A percentile compares a stretch with the other conserved stretches of the same genome.
phyloP scores from a whole-genome alignment of 2,888 invertebrate genomes.

The Cantharis rustica region DNA sequence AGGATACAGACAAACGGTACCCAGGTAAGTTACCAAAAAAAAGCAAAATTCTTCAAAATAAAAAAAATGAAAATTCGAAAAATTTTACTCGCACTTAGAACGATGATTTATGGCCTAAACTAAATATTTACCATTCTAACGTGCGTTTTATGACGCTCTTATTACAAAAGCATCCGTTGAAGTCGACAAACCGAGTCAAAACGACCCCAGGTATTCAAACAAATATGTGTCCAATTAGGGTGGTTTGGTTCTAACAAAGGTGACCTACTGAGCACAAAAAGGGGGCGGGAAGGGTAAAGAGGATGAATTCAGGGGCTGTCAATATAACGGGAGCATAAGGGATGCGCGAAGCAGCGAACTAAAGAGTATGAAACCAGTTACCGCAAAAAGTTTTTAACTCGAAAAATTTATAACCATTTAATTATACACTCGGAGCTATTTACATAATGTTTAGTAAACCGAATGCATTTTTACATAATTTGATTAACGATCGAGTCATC shows the following conservation, averaged over 20 bases:
- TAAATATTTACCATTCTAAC: slow-evolving; percentile 30
- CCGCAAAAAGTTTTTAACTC: slow-evolving; percentile 24
- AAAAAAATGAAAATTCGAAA: not conserved
- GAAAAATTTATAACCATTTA: not conserved
- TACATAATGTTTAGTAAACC: not conserved
- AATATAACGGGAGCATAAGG: slow-evolving; percentile 41
- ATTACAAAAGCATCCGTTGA: slow-evolving; percentile 35
- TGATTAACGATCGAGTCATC: not conserved
- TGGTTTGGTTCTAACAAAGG: slow-evolving; percentile 49
- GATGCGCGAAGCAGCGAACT: slow-evolving; percentile 29
- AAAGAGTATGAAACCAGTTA: slow-evolving; percentile 29
- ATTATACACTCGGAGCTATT: not conserved
- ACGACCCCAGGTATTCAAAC: slow-evolving; percentile 46
- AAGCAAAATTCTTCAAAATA: not conserved
- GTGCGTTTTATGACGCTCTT: slow-evolving; percentile 22
- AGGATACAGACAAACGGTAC: slow-evolving; percentile 66
- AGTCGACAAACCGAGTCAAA: slow-evolving; percentile 34
- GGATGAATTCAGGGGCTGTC: slow-evolving; percentile 45
- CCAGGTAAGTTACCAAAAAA: slow-evolving; percentile 62
- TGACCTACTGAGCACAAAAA: slow-evolving; percentile 45
- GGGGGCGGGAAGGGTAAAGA: slow-evolving; percentile 34
- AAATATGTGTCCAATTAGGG: slow-evolving; percentile 51
- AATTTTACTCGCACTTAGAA: not conserved
- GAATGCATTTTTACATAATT: not conserved
- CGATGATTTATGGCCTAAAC: slow-evolving; percentile 20